Evolutionary conservation across 2,888 invertebrate genomes (phyloP).

Genomic region (Tetragonisca angustula): DNA sequence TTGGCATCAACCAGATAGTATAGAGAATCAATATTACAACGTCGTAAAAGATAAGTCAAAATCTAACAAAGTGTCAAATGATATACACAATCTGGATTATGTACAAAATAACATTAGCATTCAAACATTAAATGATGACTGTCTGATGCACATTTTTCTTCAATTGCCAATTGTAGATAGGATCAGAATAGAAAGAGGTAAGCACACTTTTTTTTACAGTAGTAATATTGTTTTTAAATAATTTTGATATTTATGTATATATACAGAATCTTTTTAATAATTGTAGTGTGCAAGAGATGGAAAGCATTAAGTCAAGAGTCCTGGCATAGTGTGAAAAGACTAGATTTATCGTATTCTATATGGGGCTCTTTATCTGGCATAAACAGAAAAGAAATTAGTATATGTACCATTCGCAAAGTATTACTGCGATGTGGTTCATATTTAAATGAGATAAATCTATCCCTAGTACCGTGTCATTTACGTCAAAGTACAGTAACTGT

Average conservation of each 20-base stretch:
- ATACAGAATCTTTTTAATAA: background rate
- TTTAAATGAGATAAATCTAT: conserved; percentile 85
- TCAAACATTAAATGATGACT: conserved; percentile 86
- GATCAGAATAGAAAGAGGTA: conserved; percentile 85
- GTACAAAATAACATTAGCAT: conserved; percentile 75
- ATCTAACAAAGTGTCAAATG: conserved; percentile 50
- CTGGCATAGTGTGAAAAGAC: conserved; percentile 82
- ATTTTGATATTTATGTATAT: background rate
- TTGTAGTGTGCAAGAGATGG: conserved; percentile 86
- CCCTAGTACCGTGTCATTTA: conserved; percentile 84
- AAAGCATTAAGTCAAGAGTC: conserved; percentile 85
- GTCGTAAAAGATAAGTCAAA: conserved; percentile 62
- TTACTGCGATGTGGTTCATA: conserved; percentile 85
- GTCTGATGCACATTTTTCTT: conserved; percentile 85
- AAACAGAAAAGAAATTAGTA: conserved; percentile 59
- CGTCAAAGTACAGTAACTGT: conserved; percentile 86
- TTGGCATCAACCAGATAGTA: conserved; percentile 87
- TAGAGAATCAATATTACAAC: conserved; percentile 76
- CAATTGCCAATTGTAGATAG: conserved; percentile 85
- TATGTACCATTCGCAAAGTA: conserved; percentile 84
- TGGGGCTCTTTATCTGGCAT: conserved; percentile 67
- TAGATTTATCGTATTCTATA: conserved; percentile 72
- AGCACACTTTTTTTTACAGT: conserved; percentile 3
- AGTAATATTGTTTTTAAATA: conserved; percentile 8
- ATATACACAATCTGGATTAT: conserved; percentile 54